Evolutionary conservation across 2,113 vertebrate species (phyloP), one percentile per base, ranked within the genome.

Genomic region (Salvator merianae): DNA sequence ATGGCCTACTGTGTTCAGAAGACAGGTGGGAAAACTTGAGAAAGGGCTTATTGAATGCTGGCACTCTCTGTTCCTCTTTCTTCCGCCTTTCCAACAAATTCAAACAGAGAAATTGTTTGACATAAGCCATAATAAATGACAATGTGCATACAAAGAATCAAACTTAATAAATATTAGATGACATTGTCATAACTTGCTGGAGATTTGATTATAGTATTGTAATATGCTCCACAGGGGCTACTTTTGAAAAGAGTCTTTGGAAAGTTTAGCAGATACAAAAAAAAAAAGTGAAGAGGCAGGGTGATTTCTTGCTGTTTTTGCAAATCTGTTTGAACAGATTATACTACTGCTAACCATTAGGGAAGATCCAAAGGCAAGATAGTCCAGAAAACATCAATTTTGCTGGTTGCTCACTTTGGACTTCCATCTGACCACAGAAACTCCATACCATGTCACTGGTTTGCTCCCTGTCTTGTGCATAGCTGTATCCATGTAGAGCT

Each of bases 111-210:
- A 68, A 68, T 32, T 4, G 18, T 22, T 79, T 26, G 40, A 47
- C 18, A 68, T 47, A 13, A 92, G 85, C 84, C 82, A 82, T 78
- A 72, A 84, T 70, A 34, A 40, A 79, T 75, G 14, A 63, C 91
- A 90, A 89, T 81, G 5, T 87, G 81, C 79, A 89, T 92, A 77
- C 88, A 88, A 85, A 63, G 20, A 30, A 55, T 82, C n/a, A 50
- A 24, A 47, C 75, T 90, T 84, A 87, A 90, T 70, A 13, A 43
- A 43, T 30, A 40, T 14, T 63, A 36, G 5, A 8, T 30, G 2
- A 16, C 26, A 28, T 55, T 59, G n/a, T 59, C 75, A 59, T 18
- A 63, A 78, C 55, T 78, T 65, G 16, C 63, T 78, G 13, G 63
- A 62, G 55, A 30, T 34, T 36, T 24, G 76, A 62, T 40, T 30